Evolutionary conservation across 2,797 vertebrate species (phyloP).

Genomic region (Psittacula derbiana): DNA sequence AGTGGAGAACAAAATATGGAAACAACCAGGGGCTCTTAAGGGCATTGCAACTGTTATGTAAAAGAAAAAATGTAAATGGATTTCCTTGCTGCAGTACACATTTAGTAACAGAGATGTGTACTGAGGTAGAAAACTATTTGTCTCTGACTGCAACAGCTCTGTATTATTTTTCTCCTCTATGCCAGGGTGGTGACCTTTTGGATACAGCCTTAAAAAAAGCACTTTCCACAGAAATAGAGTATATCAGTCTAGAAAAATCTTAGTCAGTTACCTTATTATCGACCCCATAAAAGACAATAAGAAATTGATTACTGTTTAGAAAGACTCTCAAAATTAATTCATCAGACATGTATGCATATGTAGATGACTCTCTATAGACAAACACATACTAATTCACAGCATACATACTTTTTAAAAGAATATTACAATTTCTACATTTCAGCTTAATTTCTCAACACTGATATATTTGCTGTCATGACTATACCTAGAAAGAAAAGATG

Average conservation of each 20-base stretch:
- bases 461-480: not conserved
- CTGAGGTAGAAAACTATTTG: constrained; percentile 43
- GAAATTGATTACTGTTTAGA: not conserved
- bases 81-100: constrained; percentile 38
- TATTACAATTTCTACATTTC: not conserved
- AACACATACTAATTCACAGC: not conserved
- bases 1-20: not conserved
- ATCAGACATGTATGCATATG: not conserved
- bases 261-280: not conserved
- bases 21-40: constrained; percentile 19
- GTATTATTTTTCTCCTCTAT: not conserved
- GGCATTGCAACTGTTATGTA: constrained; percentile 21
- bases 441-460: not conserved
- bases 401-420: not conserved
- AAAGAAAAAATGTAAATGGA: constrained; percentile 52
- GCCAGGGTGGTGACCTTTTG: not conserved
- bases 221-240: not conserved
- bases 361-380: not conserved
- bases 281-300: not conserved
- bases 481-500: not conserved
- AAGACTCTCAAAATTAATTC: not conserved
- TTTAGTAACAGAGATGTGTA: constrained; percentile 22
- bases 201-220: not conserved
- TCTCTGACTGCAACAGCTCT: constrained; percentile 13
- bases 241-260: not conserved